A percentile compares a stretch with the other conserved stretches of the same genome.
Evolutionary conservation across 1,140 invertebrate species (phyloP).

Genomic region (Parapsyche elsis): DNA sequence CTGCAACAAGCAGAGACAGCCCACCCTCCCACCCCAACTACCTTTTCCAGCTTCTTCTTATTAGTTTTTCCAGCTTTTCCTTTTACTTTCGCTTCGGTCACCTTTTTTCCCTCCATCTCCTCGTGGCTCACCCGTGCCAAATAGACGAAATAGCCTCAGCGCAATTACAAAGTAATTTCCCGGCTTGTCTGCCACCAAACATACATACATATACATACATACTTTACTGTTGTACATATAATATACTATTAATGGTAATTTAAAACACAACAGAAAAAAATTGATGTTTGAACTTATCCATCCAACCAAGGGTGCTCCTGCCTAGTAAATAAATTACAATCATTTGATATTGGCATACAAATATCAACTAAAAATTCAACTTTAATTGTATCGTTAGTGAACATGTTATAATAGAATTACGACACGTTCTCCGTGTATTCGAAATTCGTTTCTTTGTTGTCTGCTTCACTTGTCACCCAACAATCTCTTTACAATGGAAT

Average conservation of each 20-base stretch:
- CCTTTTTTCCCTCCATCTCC: constrained; percentile 15
- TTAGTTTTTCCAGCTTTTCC: constrained; percentile 42
- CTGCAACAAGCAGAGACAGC: constrained; percentile 43
- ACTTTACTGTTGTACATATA: too few relatives aligned
- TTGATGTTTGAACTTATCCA: too few relatives aligned
- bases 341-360: too few relatives aligned
- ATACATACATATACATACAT: neutral
- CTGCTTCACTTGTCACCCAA: constrained; percentile 15
- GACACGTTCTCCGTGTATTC: too few relatives aligned
- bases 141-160: constrained; percentile 49
- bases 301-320: too few relatives aligned
- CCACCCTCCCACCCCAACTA: constrained; percentile 15
- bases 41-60: constrained; percentile 30
- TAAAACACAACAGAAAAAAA: too few relatives aligned
- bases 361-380: too few relatives aligned
- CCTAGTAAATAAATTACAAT: too few relatives aligned
- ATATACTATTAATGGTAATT: too few relatives aligned
- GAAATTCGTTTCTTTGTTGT: constrained; percentile 17
- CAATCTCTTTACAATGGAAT: constrained; percentile 17
- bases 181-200: constrained; percentile 28
- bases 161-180: constrained; percentile 56
- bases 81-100: neutral
- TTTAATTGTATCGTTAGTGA: too few relatives aligned
- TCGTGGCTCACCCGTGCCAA: constrained; percentile 26
- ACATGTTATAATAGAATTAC: too few relatives aligned